Base-by-base conservation (phyloP, 64 coral and sea anemone genomes). In the Dendrophyllia cribrosa region DNA sequence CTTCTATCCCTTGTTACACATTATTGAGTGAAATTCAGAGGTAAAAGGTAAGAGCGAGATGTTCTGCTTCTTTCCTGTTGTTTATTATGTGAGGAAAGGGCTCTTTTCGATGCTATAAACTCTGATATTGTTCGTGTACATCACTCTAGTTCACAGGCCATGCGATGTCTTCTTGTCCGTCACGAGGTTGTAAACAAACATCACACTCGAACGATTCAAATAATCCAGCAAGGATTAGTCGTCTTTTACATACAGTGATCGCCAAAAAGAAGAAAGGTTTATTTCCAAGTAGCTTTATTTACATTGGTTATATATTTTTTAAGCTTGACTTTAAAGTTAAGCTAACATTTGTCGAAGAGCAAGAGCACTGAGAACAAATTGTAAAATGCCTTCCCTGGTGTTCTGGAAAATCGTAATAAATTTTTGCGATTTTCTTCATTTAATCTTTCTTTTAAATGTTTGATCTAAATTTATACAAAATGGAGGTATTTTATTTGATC, bases 131-230 rank as follows among this genome's bases (percentile, higher is more conserved):
- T 51, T 7, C 16, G 80, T 22, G 7, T 50, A 50, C 3, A 16
- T 9, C 1, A 5, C 8, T 47, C 22, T 46, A 45, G 26, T 70
- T 23, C 9, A 8, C n/a, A 10, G 22, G 3, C n/a, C 11, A 34
- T 2, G 19, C 67, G n/a, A 6, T 4, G 20, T 10, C 3, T 13
- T 24, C 24, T 15, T 26, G 9, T 62, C 58, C 7, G 78, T 82
- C 59, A 82, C 59, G 80, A 66, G 60, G 60, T 67, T 66, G 80
- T 66, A 83, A 66, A 83, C 80, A 83, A 66, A 66, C 78, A 63
- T 62, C 4, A 34, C 58, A 82, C 56, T 60, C 59, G 58, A 62
- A 20, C 45, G 60, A 3, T n/a, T 83, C 9, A 83, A 22, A 83
- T 48, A 3, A 62, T 82, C 60, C 59, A 64, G 9, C 7, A n/a